Percentiles rank a stretch among this genome's conserved stretches.
Evolutionary conservation across 2,113 vertebrate genomes (phyloP).

Genomic region (Athene noctua): DNA sequence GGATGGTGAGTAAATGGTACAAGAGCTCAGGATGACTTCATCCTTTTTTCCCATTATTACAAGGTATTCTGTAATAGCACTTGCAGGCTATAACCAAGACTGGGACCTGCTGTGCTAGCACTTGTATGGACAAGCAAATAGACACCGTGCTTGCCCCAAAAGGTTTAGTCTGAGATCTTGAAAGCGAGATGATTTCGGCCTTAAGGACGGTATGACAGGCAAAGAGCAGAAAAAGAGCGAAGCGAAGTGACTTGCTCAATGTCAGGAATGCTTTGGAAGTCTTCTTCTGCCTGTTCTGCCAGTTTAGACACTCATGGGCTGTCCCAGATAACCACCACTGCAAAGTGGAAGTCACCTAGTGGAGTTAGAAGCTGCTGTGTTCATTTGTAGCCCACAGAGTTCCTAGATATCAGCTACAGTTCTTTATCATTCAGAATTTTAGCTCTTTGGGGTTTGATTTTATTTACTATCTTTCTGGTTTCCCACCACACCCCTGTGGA

Average conservation of each 20-base stretch:
- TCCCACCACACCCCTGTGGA: neutral
- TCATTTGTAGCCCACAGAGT: neutral
- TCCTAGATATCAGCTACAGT: neutral
- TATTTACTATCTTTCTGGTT: neutral
- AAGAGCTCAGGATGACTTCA: slow-evolving; percentile 48
- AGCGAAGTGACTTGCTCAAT: neutral
- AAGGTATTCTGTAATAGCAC: slow-evolving; percentile 36
- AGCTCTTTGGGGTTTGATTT: neutral
- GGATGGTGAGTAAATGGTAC: slow-evolving; percentile 9
- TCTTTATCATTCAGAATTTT: neutral
- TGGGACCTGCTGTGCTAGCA: neutral
- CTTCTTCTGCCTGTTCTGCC: neutral
- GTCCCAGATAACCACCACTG: neutral
- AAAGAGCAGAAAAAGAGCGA: neutral
- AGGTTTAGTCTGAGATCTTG: neutral
- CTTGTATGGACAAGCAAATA: slow-evolving; percentile 29
- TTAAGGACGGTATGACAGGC: neutral
- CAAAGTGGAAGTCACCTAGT: neutral
- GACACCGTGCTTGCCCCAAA: neutral
- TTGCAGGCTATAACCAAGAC: slow-evolving; percentile 16
- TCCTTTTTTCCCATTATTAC: slow-evolving; percentile 17
- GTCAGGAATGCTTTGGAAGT: neutral
- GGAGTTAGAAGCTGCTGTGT: neutral
- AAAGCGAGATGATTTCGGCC: neutral
- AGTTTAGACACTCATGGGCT: neutral